phyloP scores from a whole-genome alignment of 2,888 invertebrate genomes.

The Linnaemya tessellans region DNA sequence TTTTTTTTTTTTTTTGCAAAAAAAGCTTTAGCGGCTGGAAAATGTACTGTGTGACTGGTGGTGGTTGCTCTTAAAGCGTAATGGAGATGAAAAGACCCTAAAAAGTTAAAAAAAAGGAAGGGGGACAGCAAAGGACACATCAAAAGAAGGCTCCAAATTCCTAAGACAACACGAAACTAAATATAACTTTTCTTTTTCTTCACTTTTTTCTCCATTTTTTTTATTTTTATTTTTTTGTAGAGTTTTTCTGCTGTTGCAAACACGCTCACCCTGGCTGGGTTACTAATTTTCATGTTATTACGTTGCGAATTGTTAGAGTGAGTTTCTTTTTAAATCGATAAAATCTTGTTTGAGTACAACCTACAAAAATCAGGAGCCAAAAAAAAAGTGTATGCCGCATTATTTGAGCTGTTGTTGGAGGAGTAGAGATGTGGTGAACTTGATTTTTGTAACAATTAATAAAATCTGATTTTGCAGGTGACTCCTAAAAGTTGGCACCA shows the following conservation, averaged over 20 bases:
- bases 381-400: neutral
- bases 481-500: too few relatives aligned
- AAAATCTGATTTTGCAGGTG: too few relatives aligned
- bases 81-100: neutral
- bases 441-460: too few relatives aligned
- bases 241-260: neutral
- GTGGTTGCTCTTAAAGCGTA: too few relatives aligned
- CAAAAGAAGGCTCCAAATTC: conserved; percentile 4
- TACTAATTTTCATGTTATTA: conserved; percentile 24
- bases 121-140: neutral
- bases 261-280: neutral
- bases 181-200: neutral
- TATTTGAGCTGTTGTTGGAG: too few relatives aligned
- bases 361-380: neutral
- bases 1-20: neutral
- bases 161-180: conserved; percentile 15
- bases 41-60: too few relatives aligned
- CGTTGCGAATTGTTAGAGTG: conserved; percentile 3
- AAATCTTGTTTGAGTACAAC: neutral
- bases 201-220: neutral
- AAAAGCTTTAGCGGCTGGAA: conserved; percentile 17
- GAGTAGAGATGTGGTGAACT: too few relatives aligned
- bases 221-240: neutral
- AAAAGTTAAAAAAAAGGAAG: neutral
- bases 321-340: neutral